These are phyloP conservation scores for Leptestheria dahalacensis DNA, from an alignment of 1,140 invertebrate species.

Conservation along the genomic window DNA sequence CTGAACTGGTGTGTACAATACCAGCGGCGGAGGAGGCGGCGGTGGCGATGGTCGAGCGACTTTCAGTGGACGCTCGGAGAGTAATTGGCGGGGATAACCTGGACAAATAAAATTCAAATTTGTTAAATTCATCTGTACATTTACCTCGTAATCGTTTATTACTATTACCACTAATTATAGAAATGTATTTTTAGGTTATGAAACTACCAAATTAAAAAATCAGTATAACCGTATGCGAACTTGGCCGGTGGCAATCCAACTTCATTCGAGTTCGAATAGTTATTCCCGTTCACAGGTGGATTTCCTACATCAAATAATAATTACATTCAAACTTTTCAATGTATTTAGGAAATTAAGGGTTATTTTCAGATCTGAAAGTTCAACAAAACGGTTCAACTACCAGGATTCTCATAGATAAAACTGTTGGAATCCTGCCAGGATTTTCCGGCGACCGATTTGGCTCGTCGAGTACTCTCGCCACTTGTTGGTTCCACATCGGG, in stretches of 20 bases:
- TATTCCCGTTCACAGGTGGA: neutral
- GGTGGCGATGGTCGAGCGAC: neutral
- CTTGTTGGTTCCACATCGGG: neutral
- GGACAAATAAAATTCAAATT: neutral
- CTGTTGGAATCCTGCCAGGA: constrained; percentile 9
- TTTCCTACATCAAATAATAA: no score
- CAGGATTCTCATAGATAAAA: constrained; percentile 3
- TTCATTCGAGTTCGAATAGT: neutral
- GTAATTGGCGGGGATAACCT: neutral
- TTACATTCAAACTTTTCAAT: no score
- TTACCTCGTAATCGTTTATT: no score
- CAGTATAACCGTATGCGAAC: neutral
- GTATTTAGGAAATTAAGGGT: neutral
- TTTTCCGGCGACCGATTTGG: neutral
- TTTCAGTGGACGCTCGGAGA: neutral
- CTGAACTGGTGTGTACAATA: no score
- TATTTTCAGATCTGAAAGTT: neutral
- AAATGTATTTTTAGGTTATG: neutral
- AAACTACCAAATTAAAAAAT: neutral
- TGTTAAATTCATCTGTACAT: no score
- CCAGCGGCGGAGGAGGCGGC: no score
- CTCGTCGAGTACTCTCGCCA: neutral
- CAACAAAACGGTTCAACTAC: neutral
- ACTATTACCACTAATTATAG: neutral
- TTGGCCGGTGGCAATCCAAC: neutral